Evolutionary conservation across 2,888 invertebrate genomes (phyloP).

Genomic region (Charanyca ferruginea): DNA sequence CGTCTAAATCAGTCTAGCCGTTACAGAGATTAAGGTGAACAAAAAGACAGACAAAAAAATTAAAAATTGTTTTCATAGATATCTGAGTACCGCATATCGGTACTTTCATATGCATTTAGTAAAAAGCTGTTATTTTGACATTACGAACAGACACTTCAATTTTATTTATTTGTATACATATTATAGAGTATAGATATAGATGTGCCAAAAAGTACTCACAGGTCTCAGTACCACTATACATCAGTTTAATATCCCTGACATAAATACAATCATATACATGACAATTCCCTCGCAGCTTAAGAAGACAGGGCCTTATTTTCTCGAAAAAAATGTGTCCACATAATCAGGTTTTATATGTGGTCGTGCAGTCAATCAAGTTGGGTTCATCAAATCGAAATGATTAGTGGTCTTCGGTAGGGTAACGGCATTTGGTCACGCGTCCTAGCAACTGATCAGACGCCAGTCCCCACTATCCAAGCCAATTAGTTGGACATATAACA

Average conservation of each 20-base stretch:
- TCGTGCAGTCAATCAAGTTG: slow-evolving; percentile 65
- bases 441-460: slow-evolving; percentile 65
- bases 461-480: slow-evolving; percentile 33
- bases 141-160: neutral
- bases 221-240: slow-evolving; percentile 5
- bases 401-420: slow-evolving; percentile 73
- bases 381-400: slow-evolving; percentile 77
- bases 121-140: too few species aligned
- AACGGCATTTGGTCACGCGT: slow-evolving; percentile 76
- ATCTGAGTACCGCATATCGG: too few species aligned
- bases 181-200: too few species aligned
- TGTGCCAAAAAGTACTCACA: slow-evolving; percentile 3
- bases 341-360: slow-evolving; percentile 64
- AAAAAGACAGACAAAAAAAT: too few species aligned
- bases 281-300: slow-evolving; percentile 38
- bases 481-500: slow-evolving; percentile 53
- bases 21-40: too few species aligned
- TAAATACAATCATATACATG: slow-evolving; percentile 24
- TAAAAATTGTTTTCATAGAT: too few species aligned
- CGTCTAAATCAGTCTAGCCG: too few species aligned
- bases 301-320: slow-evolving; percentile 29
- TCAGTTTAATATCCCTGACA: slow-evolving; percentile 21
- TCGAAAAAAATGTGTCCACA: slow-evolving; percentile 46
- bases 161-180: neutral
- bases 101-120: too few species aligned